phyloP scores from a whole-genome alignment of 2,888 invertebrate genomes.

The Ennomos fuscantarius region DNA sequence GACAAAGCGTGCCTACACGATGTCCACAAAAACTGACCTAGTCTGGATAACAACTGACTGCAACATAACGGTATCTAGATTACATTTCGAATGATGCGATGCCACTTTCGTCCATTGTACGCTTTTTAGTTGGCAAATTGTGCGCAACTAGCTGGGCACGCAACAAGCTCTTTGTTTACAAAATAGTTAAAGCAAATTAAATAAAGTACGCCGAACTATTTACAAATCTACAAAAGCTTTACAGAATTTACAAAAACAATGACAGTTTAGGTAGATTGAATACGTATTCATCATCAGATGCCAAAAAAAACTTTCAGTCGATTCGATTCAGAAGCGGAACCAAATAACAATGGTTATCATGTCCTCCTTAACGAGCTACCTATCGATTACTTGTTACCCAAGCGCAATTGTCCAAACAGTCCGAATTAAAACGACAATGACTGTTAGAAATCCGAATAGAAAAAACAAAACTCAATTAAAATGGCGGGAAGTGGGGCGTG shows the following conservation, averaged over 20 bases:
- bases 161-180: constrained; percentile 5
- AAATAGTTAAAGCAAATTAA: neutral
- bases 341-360: constrained; percentile 27
- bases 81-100: constrained; percentile 70
- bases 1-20: constrained; percentile 29
- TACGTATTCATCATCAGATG: constrained; percentile 25
- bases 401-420: constrained; percentile 38
- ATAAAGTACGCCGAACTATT: too few species aligned
- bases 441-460: constrained; percentile 31
- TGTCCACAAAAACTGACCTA: constrained; percentile 79
- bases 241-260: too few species aligned
- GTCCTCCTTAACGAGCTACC: constrained; percentile 31
- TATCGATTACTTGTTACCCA: constrained; percentile 39
- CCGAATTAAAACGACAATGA: constrained; percentile 38
- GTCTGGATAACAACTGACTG: constrained; percentile 78
- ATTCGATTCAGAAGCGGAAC: constrained; percentile 28
- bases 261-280: constrained; percentile 12
- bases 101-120: constrained; percentile 68
- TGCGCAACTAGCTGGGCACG: constrained; percentile 7
- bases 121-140: constrained; percentile 61
- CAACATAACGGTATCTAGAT: constrained; percentile 80
- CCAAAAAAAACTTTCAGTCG: constrained; percentile 24
- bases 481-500: constrained; percentile 69
- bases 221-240: too few species aligned
- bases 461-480: constrained; percentile 69